These are phyloP conservation scores for Camponotus vicinus DNA, from an alignment of 1,140 invertebrate species.

Conservation along the genomic window DNA sequence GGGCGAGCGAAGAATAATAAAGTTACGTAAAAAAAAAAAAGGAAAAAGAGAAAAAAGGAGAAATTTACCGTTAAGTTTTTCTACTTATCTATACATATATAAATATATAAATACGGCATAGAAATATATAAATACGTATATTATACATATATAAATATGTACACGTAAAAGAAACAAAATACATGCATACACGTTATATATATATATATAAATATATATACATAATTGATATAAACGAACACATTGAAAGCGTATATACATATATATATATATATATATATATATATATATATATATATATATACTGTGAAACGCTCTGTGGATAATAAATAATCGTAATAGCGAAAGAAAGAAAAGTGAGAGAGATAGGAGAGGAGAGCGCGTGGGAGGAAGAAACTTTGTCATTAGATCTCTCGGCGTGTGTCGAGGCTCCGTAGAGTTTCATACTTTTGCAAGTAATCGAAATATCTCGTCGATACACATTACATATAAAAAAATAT, in stretches of 20 bases:
- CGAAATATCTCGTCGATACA: conserved; percentile 77
- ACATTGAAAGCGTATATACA: conserved; percentile 65
- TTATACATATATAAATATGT: conserved; percentile 62
- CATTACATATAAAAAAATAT: conserved; percentile 77
- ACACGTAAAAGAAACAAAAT: conserved; percentile 14
- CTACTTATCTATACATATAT: conserved; percentile 83
- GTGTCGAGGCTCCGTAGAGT: conserved; percentile 81
- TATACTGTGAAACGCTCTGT: conserved; percentile 70
- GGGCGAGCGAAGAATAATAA: conserved; percentile 39
- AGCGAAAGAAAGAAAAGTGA: conserved; percentile 18
- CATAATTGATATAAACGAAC: conserved; percentile 73
- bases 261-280: conserved; percentile 23
- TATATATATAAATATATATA: conserved; percentile 29
- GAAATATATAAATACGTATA: conserved; percentile 55
- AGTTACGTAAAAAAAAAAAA: conserved; percentile 66
- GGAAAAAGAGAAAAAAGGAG: conserved; percentile 62
- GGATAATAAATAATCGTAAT: conserved; percentile 77
- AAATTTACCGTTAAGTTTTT: conserved; percentile 78
- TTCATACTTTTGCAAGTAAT: conserved; percentile 86
- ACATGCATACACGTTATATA: conserved; percentile 5
- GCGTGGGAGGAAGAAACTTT: conserved; percentile 65
- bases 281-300: conserved; percentile 53
- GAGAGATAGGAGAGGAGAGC: neutral
- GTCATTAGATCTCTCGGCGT: conserved; percentile 79
- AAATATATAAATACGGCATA: conserved; percentile 70